Base-by-base conservation (phyloP, 2,113 vertebrate species). In the Seriola quinqueradiata region DNA sequence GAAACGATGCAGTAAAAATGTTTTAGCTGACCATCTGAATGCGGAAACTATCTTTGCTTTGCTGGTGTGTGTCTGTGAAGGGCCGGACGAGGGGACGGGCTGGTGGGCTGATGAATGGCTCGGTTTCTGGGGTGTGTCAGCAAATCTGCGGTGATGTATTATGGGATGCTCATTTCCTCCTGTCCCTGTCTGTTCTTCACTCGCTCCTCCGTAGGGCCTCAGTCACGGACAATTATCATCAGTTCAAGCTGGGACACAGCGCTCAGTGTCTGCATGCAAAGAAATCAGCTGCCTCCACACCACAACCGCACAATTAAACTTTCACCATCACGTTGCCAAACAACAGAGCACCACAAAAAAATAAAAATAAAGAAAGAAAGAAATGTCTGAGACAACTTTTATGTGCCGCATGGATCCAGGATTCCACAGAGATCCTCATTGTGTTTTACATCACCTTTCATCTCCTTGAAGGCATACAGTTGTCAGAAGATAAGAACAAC, bases 71-170 rank as follows among this genome's bases (percentile, higher is more conserved):
- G 54, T 79, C 60, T 42, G 48, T 69, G 76, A 89, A 42, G 13
- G 28, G 71, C 79, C 61, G n/a, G 79, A 64, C 23, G 57, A 72
- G 78, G 70, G 79, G 81, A 44, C 25, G 58, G 70, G 50, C 68
- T 40, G 60, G 73, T 57, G 70, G 75, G 75, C 85, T 89, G 92
- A 92, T 80, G 70, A 87, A 92, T 88, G 75, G 68, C 79, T 91
- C 23, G 5, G 64, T 59, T 75, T 76, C 70, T 63, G 54, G 85
- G 85, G 89, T 76, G 83, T 94, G 92, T 94, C 93, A 89, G 90
- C 89, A 93, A 90, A 87, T 92, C 89, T 84, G 69, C 9, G 60
- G 75, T 87, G 85, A 92, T 90, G 88, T 79, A 90, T 94, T 90
- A 89, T 40, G 81, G 83, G 83, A 82, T 67, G 79, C 82, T 87